These are phyloP conservation scores for Pardalotus punctatus DNA, from an alignment of 2,113 vertebrate species.

Conservation along the genomic window DNA sequence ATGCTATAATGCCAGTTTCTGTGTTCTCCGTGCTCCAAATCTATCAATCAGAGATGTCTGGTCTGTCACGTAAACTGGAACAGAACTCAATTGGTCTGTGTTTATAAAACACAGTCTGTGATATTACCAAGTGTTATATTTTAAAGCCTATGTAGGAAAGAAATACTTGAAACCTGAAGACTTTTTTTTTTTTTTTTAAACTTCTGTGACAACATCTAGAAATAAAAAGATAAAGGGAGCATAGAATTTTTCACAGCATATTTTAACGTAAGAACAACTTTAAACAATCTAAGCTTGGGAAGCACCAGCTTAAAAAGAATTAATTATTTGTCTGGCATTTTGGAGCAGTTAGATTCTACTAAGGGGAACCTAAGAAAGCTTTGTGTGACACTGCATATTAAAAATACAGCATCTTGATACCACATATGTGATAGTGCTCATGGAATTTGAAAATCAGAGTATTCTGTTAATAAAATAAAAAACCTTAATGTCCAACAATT, in stretches of 20 bases:
- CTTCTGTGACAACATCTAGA: neutral
- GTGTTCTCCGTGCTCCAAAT: neutral
- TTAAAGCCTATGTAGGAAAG: neutral
- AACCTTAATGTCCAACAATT: neutral
- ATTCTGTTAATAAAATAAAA: neutral
- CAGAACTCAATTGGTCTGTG: neutral
- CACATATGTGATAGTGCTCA: neutral
- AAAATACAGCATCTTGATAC: neutral
- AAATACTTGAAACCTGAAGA: neutral
- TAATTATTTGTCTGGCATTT: neutral
- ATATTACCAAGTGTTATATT: neutral
- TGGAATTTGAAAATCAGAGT: neutral
- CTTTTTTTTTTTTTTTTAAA: fast-evolving
- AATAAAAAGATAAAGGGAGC: neutral
- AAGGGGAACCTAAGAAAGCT: neutral
- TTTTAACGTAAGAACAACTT: neutral
- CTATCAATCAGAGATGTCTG: conserved; percentile 6
- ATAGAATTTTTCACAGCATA: neutral
- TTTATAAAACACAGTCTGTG: neutral
- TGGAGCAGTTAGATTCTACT: neutral
- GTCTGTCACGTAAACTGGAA: neutral
- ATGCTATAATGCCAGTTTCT: neutral
- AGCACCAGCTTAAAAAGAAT: neutral
- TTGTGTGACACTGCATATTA: neutral
- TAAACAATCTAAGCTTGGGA: neutral